Evolutionary conservation across 2,888 invertebrate species (phyloP), one percentile per base, ranked within the genome.

Genomic region (Liodrosophila aerea): DNA sequence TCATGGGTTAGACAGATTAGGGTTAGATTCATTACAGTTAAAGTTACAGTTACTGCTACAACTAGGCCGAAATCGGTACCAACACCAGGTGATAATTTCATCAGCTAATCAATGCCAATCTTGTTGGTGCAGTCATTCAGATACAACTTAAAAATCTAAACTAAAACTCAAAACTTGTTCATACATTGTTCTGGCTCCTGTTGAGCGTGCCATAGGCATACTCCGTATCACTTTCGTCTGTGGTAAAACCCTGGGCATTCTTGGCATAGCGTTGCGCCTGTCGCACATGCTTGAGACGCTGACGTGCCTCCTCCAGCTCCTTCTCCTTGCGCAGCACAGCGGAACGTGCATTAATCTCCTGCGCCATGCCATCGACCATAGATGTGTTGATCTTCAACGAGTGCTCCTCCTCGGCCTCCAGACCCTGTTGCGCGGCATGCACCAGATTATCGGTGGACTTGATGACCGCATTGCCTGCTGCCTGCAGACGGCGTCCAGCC

Each of bases 371-470:
- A 41, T 97, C 97, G 13, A 99, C 99, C 96, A 98, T 97, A 46
- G 96, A 92, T 22, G 95, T 92, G 90, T 98, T 97, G 60, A 99
- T 93, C 71, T 97, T 94, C 5, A 99, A 92, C 44, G 95, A 96
- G 39, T 97, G 92, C 84, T 98, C 98, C 87, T 98, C 98, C 84
- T 97, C 97, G 45, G 95, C 94, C 66, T 95, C 95, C 60, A 98
- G 95, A 18, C 98, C 97, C 87, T 96, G 95, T 69, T 98, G 94
- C 0, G 99, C 98, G 0, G 98, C 97, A 18, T 95, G 92, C 13
- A 99, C 99, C 83, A 99, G 91, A 91, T 98, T 98, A 90, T 99
- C 99, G 0, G 99, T 99, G 2, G 99, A 98, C 65, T 97, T 93
- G 91, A 99, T 98, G 1, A 99, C 99, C 2, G 97, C 98, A 76